Evolutionary conservation across 1,140 invertebrate species (phyloP).

Genomic region (Matsumurasca onukii): DNA sequence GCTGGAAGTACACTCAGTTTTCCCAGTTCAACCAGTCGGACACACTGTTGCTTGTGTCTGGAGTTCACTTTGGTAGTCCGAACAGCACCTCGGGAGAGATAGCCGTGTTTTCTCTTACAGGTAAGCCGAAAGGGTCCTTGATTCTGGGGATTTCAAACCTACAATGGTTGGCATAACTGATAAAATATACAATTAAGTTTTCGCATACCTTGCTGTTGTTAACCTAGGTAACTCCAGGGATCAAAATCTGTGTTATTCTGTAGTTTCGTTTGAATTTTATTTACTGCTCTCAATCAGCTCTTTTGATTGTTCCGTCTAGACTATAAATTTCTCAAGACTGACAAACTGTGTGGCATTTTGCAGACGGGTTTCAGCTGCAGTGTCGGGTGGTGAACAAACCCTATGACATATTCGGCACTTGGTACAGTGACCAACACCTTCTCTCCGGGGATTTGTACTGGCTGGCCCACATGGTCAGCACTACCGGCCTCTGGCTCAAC

Average conservation of each 20-base stretch:
- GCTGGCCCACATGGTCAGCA: conserved; percentile 76
- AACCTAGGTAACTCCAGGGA: no score
- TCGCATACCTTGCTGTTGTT: no score
- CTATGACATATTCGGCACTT: conserved; percentile 87
- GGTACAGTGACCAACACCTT: conserved; percentile 83
- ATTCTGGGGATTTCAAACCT: no score
- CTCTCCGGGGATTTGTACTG: conserved; percentile 79
- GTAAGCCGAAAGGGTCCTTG: conserved; percentile 49
- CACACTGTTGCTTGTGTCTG: conserved; percentile 80
- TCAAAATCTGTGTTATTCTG: no score
- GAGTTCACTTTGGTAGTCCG: conserved; percentile 80
- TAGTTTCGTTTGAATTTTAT: no score
- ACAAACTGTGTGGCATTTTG: no score
- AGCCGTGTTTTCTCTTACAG: conserved; percentile 76
- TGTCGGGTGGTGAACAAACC: conserved; percentile 84
- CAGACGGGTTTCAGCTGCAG: conserved; percentile 70
- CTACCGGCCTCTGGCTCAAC: conserved; percentile 80
- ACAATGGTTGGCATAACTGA: no score
- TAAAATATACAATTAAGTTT: no score
- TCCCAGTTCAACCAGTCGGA: conserved; percentile 86
- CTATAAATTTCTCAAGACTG: no score
- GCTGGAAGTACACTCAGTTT: conserved; percentile 89
- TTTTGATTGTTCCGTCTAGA: no score
- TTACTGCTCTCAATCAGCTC: no score
- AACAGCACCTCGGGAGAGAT: conserved; percentile 84